Conservation (phyloP, 2,888 invertebrate genomes). For the Alloplasta piceator region DNA sequence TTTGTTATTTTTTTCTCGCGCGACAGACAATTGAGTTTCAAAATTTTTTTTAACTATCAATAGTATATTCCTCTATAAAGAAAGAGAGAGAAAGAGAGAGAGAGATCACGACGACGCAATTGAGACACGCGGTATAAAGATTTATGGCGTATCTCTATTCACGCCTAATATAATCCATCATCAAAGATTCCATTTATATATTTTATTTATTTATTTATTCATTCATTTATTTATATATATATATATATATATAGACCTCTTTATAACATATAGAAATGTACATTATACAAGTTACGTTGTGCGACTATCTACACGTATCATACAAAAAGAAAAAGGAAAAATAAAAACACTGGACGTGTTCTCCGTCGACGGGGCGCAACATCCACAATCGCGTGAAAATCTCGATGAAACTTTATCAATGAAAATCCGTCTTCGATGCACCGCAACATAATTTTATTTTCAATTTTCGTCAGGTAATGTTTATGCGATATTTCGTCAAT, state of each 20-base stretch:
- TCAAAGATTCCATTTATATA: constrained; percentile 78
- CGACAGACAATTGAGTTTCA: constrained; percentile 36
- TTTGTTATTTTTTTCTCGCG: background rate
- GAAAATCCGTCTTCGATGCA: constrained; percentile 27
- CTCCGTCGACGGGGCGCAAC: constrained; percentile 64
- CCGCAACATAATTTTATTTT: constrained; percentile 29
- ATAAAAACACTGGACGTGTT: constrained; percentile 72
- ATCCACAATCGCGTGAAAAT: constrained; percentile 24
- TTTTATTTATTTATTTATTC: constrained; percentile 60
- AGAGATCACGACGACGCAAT: constrained; percentile 55
- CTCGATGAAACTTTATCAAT: constrained; percentile 29
- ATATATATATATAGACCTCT: constrained; percentile 74
- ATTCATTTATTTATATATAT: constrained; percentile 71
- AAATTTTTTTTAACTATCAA: constrained; percentile 34
- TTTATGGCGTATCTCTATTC: constrained; percentile 64
- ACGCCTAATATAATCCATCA: constrained; percentile 72
- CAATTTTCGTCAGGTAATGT: constrained; percentile 22
- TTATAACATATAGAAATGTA: constrained; percentile 80
- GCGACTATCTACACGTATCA: constrained; percentile 82
- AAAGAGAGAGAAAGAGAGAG: constrained; percentile 29
- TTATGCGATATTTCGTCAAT: constrained; percentile 27
- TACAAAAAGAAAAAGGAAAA: constrained; percentile 78
- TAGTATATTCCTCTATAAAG: constrained; percentile 51
- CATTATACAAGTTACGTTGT: constrained; percentile 79
- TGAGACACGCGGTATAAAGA: constrained; percentile 68